Evolutionary conservation across 1,140 invertebrate genomes (phyloP), one percentile per base, ranked within the genome.

Genomic region (Sycophaga agraensis): DNA sequence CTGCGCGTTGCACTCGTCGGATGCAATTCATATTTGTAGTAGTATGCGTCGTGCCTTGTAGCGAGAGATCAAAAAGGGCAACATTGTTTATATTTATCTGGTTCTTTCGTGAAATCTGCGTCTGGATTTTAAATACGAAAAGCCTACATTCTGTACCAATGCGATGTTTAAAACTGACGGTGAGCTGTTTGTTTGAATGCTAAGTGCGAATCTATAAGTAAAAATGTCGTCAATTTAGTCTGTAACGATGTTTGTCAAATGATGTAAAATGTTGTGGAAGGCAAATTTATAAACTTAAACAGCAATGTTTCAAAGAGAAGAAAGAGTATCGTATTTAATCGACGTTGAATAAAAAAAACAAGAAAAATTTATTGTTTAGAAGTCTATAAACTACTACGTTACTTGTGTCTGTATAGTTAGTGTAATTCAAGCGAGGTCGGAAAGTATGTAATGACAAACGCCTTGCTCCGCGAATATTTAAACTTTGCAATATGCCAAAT

Each of bases 401-500:
- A 35, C 21, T 53, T 53, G 46, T 59, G 60, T 66, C 63, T 63
- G 57, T 65, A 65, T 39, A 50, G 49, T 19, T 54, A 51, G 62
- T 35, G 26, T 45, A 31, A 65, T 19, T 39, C 48, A 66, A 64
- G 62, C 65, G 66, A 66, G 40, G 40, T 65, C n/a, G n/a, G n/a
- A n/a, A n/a, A n/a, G n/a, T n/a, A n/a, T n/a, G 67, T 63, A 64
- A 59, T 65, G 54, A 60, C 58, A 65, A 26, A 39, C 64, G 31
- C 7, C 11, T 49, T 48, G n/a, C 39, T 22, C 14, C 42, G 50
- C 17, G 39, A 37, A 35, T 59, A 59, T 42, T 59, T 53, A 45
- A 53, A 60, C 40, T 53, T n/a, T n/a, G 49, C 40, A 53, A 59
- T 45, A 60, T 60, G 58, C 58, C 58, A 60, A 60, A 60, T 53